Conservation (phyloP, 1,140 invertebrate species). For the Drosophila lowei region DNA sequence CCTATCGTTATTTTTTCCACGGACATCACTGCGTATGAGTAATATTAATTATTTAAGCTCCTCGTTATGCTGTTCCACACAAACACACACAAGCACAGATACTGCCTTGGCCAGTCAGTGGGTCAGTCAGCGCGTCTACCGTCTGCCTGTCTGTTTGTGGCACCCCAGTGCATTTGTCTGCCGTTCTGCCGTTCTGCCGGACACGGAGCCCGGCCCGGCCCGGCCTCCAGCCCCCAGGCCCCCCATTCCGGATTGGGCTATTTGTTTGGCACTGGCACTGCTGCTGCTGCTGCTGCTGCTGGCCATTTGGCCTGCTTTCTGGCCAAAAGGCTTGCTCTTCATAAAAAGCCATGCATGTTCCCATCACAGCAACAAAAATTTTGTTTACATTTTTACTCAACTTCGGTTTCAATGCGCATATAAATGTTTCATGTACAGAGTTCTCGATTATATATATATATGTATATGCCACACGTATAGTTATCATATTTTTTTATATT, state of each 20-base stretch:
- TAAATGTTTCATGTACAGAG: slow-evolving; percentile 9
- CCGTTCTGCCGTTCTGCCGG: slow-evolving; percentile 47
- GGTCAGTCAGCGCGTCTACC: slow-evolving; percentile 2
- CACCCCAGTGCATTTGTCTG: slow-evolving; percentile 78
- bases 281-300: neutral
- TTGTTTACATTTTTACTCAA: slow-evolving; percentile 76
- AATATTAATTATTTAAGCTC: slow-evolving; percentile 81
- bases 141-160: slow-evolving; percentile 65
- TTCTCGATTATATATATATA: neutral
- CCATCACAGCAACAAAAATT: slow-evolving; percentile 49
- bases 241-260: slow-evolving; percentile 45
- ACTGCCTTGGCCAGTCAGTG: slow-evolving; percentile 53
- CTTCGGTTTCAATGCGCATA: slow-evolving; percentile 32
- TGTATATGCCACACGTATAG: slow-evolving; percentile 54
- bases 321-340: slow-evolving; percentile 45
- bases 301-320: slow-evolving; percentile 71
- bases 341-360: slow-evolving; percentile 68
- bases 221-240: neutral
- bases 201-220: neutral
- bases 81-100: too few species aligned
- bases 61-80: slow-evolving; percentile 59
- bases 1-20: neutral
- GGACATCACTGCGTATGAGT: slow-evolving; percentile 61
- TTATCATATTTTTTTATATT: slow-evolving; percentile 73
- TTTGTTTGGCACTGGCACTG: slow-evolving; percentile 44